These are phyloP conservation scores for Orthonevra nobilis DNA, from an alignment of 2,888 invertebrate species.

Conservation along the genomic window DNA sequence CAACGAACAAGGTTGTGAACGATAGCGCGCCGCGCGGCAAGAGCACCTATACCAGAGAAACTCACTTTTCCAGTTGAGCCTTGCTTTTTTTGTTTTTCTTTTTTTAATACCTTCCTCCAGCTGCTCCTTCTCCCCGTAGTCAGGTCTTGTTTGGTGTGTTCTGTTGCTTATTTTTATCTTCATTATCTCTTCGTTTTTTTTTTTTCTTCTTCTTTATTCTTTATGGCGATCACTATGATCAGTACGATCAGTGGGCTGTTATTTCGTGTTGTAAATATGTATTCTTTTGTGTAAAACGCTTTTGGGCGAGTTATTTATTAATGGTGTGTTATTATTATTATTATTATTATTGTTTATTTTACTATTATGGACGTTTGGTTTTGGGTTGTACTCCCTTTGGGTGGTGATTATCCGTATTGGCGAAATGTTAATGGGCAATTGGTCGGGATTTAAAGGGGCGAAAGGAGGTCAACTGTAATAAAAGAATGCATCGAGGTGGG, in stretches of 20 bases:
- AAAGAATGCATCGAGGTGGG: too few relatives aligned
- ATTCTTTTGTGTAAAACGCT: neutral
- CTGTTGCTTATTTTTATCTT: too few relatives aligned
- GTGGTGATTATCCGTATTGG: conserved; percentile 22
- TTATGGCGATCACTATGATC: neutral
- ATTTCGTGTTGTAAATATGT: conserved; percentile 20
- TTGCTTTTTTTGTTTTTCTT: conserved; percentile 14
- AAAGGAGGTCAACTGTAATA: conserved; percentile 41
- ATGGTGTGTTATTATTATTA: neutral
- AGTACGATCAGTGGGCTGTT: conserved; percentile 12
- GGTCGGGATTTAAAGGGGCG: conserved; percentile 35
- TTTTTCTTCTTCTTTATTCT: neutral
- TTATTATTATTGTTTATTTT: conserved; percentile 12
- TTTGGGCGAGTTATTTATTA: conserved; percentile 23
- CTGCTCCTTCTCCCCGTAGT: conserved; percentile 15
- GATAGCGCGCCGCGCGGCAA: conserved; percentile 53
- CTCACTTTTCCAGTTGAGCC: conserved; percentile 67
- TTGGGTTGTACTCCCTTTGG: conserved; percentile 15
- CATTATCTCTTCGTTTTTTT: too few relatives aligned
- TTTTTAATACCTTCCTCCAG: conserved; percentile 7
- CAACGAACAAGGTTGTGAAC: conserved; percentile 68
- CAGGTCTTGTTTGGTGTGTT: too few relatives aligned
- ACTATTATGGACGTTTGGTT: conserved; percentile 5
- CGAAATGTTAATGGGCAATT: conserved; percentile 24
- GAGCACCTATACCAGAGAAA: conserved; percentile 68